Conservation (phyloP, 2,113 vertebrate genomes). For the Phasianus colchicus region DNA sequence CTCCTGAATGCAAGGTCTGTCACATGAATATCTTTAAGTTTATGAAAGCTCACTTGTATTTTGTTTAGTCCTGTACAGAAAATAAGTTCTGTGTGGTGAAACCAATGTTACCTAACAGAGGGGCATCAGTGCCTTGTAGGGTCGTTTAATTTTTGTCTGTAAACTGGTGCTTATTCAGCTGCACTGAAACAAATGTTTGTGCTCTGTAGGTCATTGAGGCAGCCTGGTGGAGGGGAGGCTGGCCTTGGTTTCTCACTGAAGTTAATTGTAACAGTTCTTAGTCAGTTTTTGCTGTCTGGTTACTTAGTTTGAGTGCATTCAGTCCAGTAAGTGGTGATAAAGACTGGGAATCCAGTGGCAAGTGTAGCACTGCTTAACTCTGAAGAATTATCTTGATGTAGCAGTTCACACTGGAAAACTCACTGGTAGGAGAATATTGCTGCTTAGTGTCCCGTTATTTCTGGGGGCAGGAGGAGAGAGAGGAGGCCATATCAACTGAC, state of each 20-base stretch:
- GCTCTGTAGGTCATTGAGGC: fast-evolving
- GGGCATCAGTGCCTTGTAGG: fast-evolving
- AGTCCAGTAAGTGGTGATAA: neutral
- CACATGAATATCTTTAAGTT: neutral
- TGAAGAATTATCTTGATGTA: neutral
- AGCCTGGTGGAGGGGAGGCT: neutral
- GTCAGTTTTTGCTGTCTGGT: neutral
- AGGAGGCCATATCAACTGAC: fast-evolving
- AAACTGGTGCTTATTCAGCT: neutral
- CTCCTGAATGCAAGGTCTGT: fast-evolving
- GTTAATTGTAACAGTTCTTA: neutral
- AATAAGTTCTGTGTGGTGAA: neutral
- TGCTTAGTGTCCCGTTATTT: neutral
- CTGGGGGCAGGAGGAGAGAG: neutral
- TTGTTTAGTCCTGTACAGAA: neutral
- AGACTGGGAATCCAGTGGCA: neutral
- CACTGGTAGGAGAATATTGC: neutral
- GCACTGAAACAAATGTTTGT: neutral
- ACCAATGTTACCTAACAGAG: fast-evolving
- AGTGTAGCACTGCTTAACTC: neutral
- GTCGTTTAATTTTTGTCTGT: neutral
- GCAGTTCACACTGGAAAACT: neutral
- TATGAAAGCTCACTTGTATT: neutral
- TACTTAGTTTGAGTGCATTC: fast-evolving
- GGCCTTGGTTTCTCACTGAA: neutral